phyloP scores from a whole-genome alignment of 1,140 invertebrate genomes.

The Atta texana region DNA sequence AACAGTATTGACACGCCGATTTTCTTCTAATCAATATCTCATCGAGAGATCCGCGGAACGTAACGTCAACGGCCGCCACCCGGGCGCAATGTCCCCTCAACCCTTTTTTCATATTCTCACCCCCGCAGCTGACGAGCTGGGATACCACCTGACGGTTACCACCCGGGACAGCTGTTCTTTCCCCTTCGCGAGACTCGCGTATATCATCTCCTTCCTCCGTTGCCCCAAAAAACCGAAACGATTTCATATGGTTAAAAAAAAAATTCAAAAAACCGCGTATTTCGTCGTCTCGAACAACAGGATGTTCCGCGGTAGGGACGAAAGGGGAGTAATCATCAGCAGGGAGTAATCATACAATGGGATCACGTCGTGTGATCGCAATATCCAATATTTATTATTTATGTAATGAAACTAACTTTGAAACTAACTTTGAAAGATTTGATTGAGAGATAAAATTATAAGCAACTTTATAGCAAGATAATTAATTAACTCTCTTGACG shows the following conservation, averaged over 20 bases:
- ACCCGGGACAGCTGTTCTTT: constrained; percentile 77
- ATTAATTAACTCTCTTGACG: neutral
- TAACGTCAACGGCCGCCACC: constrained; percentile 25
- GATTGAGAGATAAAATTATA: neutral
- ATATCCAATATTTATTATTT: neutral
- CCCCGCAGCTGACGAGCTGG: constrained; percentile 80
- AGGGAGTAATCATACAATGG: neutral
- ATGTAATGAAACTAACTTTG: neutral
- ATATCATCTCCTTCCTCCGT: constrained; percentile 3
- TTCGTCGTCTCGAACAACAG: constrained; percentile 25
- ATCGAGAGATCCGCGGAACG: constrained; percentile 44
- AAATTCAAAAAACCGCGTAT: constrained; percentile 52
- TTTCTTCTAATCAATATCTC: constrained; percentile 63
- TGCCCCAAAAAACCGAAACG: constrained; percentile 71
- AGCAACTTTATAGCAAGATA: neutral
- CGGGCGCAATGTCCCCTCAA: constrained; percentile 59
- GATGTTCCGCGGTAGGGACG: constrained; percentile 19
- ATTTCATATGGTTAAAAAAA: constrained; percentile 61
- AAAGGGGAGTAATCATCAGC: constrained; percentile 2
- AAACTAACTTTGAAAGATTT: too few relatives aligned
- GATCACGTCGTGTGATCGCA: neutral
- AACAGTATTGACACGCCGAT: constrained; percentile 46
- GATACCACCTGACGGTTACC: constrained; percentile 78
- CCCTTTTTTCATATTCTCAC: constrained; percentile 77
- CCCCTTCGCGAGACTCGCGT: constrained; percentile 47